phyloP scores from a whole-genome alignment of 92 coral and sea anemone genomes.

The Epizoanthus stellaris region DNA sequence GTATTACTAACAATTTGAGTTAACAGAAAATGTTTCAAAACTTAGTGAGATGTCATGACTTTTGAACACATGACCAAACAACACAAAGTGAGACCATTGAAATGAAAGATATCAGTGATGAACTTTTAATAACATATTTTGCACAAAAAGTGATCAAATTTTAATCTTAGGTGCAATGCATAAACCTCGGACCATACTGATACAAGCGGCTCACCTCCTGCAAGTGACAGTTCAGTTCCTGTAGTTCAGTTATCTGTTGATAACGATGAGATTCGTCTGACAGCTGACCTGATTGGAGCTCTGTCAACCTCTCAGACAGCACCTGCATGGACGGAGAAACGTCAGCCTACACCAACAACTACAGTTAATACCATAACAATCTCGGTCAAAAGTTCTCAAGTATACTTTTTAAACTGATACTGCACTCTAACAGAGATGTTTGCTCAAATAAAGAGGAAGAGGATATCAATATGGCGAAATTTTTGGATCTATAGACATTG shows the following conservation, averaged over 20 bases:
- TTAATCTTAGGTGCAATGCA: no score
- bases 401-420: background rate
- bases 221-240: slow-evolving; percentile 84
- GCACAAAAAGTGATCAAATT: no score
- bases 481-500: no score
- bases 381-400: background rate
- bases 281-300: slow-evolving; percentile 91
- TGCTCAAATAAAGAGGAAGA: background rate
- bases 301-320: slow-evolving; percentile 88
- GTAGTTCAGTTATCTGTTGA: slow-evolving; percentile 87
- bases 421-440: background rate
- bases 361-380: background rate
- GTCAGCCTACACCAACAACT: slow-evolving; percentile 4
- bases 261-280: slow-evolving; percentile 90
- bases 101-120: no score
- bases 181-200: background rate
- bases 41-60: no score
- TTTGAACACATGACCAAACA: no score
- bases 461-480: background rate
- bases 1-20: no score
- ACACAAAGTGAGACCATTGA: no score
- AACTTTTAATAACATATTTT: no score
- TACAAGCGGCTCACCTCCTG: slow-evolving; percentile 69
- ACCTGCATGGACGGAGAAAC: slow-evolving; percentile 51
- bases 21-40: no score